Base-by-base conservation (phyloP, 1,140 invertebrate species). In the Gerris buenoi region DNA sequence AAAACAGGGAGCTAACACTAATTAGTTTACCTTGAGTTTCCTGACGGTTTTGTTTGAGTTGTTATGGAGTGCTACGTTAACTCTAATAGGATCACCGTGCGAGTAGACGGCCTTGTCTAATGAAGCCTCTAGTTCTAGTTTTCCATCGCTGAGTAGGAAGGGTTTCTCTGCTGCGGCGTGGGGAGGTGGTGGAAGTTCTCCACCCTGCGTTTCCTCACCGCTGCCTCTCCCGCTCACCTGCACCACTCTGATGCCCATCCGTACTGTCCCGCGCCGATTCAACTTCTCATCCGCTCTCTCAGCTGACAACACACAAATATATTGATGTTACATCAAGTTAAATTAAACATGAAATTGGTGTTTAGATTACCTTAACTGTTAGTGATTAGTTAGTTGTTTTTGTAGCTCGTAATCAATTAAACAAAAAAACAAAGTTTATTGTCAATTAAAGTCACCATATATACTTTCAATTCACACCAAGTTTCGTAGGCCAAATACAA, bases 31-130 rank as follows among this genome's bases (percentile, higher is more conserved):
- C 83, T 86, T 92, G 68, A 99, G 89, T 79, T 93, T 89, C 74
- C 93, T 88, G 5, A 98, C 90, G 68, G 91, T 95, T 79, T 95
- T 97, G 74, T 88, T 92, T 72, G 93, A 97, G 72, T 94, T 93
- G 78, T 99, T 99, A 70, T 86, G 86, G 63, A 99, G 85, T 68
- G 87, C 83, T 10, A 98, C 86, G 74, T 88, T 91, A 0, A 98
- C 89, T 62, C 85, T 82, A 68, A 99, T 87, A 1, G 88, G 83
- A 75, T 98, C 95, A 13, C 93, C 95, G 75, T 98, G 95, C 1
- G 83, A 83, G 77, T 98, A 97, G 73, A 91, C 89, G 67, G 93
- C 89, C 75, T 94, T 95, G 79, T 98, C 92, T 64, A 99, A 79
- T 67, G 88, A 89, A 0, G 93, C 95, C 74, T 95, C 91, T 58